phyloP scores from a whole-genome alignment of 2,113 vertebrate genomes.

The Morone chrysops region DNA sequence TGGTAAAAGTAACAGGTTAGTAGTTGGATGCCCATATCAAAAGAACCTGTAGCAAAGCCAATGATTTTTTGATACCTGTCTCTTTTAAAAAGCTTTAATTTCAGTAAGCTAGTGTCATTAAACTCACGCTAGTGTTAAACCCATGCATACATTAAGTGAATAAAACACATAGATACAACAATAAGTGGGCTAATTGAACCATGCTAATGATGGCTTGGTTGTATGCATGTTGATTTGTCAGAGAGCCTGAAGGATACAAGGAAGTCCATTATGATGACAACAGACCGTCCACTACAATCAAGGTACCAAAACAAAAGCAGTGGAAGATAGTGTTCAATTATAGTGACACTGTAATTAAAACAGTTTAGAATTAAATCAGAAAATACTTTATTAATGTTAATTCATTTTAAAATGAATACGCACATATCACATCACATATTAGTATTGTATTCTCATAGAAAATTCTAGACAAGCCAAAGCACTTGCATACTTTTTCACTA shows the following conservation, averaged over 20 bases:
- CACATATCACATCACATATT: neutral
- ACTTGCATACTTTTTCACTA: neutral
- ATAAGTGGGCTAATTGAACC: neutral
- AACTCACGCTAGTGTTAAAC: no score
- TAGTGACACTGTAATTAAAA: neutral
- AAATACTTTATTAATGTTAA: neutral
- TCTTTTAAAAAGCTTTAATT: no score
- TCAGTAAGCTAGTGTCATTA: no score
- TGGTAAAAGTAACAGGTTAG: no score
- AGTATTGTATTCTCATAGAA: neutral
- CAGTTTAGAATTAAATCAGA: neutral
- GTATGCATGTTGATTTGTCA: conserved; percentile 14
- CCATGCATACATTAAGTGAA: no score
- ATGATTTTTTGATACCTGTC: no score
- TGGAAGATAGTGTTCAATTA: neutral
- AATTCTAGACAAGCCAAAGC: neutral
- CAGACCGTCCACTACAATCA: no score
- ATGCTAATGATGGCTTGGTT: conserved; percentile 9
- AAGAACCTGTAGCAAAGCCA: no score
- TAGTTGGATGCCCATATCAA: no score
- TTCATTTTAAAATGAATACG: no score
- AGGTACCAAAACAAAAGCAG: neutral
- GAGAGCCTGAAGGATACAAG: conserved; percentile 7
- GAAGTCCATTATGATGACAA: neutral
- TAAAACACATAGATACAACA: no score